Conservation (phyloP, 64 coral and sea anemone genomes). For the Hydrozoanthus tunicans region DNA sequence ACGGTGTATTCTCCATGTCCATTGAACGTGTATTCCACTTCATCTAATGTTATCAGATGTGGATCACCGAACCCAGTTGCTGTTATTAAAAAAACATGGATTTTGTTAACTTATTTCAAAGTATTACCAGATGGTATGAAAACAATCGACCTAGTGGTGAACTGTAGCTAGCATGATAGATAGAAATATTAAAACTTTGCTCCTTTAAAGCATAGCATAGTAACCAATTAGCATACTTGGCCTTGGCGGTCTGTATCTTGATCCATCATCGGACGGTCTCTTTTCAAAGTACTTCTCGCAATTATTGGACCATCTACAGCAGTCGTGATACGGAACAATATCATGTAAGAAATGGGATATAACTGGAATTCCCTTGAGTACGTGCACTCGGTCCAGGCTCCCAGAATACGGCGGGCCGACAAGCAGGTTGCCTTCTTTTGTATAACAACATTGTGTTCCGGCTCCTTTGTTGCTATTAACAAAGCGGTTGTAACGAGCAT, state of each 20-base stretch:
- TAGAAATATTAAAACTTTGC: no score
- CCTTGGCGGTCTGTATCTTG: slow-evolving; percentile 37
- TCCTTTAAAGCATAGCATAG: background rate
- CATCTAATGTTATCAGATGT: slow-evolving; percentile 60
- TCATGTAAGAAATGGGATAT: slow-evolving; percentile 83
- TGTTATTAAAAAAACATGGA: background rate
- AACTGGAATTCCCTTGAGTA: slow-evolving; percentile 47
- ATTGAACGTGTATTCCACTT: slow-evolving; percentile 55
- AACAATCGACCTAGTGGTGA: no score
- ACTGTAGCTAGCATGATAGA: no score
- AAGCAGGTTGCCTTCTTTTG: slow-evolving; percentile 65
- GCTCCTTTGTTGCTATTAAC: slow-evolving; percentile 57
- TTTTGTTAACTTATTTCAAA: background rate
- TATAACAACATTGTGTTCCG: slow-evolving; percentile 92
- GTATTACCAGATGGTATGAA: no score
- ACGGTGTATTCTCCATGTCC: slow-evolving; percentile 53
- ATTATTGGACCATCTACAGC: slow-evolving; percentile 51
- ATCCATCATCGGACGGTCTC: slow-evolving; percentile 51
- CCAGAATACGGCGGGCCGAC: slow-evolving; percentile 60
- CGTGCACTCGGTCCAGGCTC: slow-evolving; percentile 70
- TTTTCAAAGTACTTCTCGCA: slow-evolving; percentile 45
- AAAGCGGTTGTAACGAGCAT: background rate
- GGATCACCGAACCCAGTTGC: slow-evolving; percentile 63
- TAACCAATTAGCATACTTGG: slow-evolving; percentile 10
- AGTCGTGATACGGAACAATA: slow-evolving; percentile 77